phyloP scores from a whole-genome alignment of 2,113 vertebrate species.

The Sturnus vulgaris region DNA sequence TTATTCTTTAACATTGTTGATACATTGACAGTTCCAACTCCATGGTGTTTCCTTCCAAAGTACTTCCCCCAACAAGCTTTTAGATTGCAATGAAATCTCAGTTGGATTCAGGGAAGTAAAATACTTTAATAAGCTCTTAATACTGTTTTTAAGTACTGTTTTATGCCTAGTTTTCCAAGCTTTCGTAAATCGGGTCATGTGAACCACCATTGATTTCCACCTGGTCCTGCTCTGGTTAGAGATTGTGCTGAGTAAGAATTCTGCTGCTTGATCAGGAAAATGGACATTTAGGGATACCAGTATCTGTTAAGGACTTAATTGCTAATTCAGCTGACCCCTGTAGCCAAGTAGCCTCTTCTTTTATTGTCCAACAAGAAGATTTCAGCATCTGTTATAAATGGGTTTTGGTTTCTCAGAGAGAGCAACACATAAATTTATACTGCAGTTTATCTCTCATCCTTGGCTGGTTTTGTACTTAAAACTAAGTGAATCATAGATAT shows the following conservation, averaged over 20 bases:
- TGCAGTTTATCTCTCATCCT: neutral
- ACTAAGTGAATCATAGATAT: neutral
- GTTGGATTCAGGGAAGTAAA: neutral
- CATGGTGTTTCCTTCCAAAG: neutral
- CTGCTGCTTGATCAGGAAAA: neutral
- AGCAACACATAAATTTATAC: fast-evolving
- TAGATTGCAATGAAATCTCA: neutral
- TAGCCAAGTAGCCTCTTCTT: neutral
- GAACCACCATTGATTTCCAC: neutral
- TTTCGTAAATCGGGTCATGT: neutral
- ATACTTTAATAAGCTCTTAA: neutral
- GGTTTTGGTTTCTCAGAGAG: fast-evolving
- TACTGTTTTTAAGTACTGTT: neutral
- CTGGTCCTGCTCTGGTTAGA: neutral
- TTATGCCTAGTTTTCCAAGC: neutral
- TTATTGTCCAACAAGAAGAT: neutral
- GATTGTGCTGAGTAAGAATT: neutral
- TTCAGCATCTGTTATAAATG: neutral
- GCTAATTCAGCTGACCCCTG: neutral
- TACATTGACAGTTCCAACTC: fast-evolving
- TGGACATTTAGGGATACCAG: neutral
- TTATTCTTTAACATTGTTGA: neutral
- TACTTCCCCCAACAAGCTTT: neutral
- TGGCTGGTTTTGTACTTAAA: neutral
- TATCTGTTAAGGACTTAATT: neutral